A percentile compares a stretch with the other conserved stretches of the same genome.
phyloP scores from a whole-genome alignment of 92 coral and sea anemone species.

The Zoanthus sansibaricus region DNA sequence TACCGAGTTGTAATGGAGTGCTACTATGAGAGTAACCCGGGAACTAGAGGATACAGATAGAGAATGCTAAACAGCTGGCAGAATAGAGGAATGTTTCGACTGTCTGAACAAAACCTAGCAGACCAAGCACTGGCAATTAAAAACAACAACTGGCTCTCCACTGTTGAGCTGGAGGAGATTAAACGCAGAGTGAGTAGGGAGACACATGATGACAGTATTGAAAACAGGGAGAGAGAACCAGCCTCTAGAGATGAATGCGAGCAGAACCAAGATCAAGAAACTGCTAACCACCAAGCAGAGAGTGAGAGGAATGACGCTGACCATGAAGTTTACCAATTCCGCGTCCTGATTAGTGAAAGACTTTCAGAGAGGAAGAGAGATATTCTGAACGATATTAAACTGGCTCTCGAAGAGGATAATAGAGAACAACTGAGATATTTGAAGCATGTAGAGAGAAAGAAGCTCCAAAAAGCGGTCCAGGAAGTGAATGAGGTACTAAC shows the following conservation, averaged over 20 bases:
- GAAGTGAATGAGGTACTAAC: conserved; percentile 22
- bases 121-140: neutral
- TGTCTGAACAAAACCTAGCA: conserved; percentile 10
- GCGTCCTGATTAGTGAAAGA: neutral
- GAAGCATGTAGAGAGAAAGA: too few species aligned
- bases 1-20: conserved; percentile 1
- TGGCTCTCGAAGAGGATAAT: too few species aligned
- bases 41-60: neutral
- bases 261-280: neutral
- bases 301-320: neutral
- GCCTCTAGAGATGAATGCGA: neutral
- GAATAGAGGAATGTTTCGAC: neutral
- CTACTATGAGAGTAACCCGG: neutral
- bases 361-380: neutral
- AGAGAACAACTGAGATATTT: too few species aligned
- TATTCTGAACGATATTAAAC: neutral
- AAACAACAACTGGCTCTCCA: neutral
- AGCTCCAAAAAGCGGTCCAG: neutral
- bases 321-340: neutral
- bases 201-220: neutral
- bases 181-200: neutral
- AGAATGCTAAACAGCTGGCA: conserved; percentile 6
- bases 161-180: conserved; percentile 22
- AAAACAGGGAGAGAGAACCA: neutral
- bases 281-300: too few species aligned